Evolutionary conservation across 2,888 invertebrate genomes (phyloP).

Genomic region (Diadromus collaris): DNA sequence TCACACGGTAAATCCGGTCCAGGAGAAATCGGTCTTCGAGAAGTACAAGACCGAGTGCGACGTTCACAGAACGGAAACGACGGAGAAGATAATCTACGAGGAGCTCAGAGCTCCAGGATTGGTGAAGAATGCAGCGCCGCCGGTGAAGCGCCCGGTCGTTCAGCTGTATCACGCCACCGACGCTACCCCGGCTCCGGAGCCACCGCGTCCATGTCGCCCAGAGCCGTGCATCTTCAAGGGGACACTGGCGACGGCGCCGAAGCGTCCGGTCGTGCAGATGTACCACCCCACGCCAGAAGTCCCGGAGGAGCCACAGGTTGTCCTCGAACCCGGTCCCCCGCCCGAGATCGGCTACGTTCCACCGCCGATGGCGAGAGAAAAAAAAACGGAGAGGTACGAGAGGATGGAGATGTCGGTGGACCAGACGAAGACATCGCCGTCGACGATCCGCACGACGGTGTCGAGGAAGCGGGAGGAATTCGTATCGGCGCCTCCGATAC

Average conservation of each 20-base stretch:
- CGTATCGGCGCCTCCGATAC: conserved; percentile 78
- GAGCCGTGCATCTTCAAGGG: conserved; percentile 62
- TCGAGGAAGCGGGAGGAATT: conserved; percentile 73
- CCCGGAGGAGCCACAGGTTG: conserved; percentile 56
- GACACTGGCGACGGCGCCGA: conserved; percentile 63
- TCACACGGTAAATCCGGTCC: conserved; percentile 76
- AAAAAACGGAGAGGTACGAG: conserved; percentile 81
- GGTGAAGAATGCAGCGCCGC: conserved; percentile 78
- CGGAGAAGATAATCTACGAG: conserved; percentile 76
- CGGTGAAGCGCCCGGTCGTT: conserved; percentile 68
- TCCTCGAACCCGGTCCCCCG: conserved; percentile 85
- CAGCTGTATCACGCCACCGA: conserved; percentile 72
- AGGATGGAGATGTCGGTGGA: conserved; percentile 81
- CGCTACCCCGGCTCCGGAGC: conserved; percentile 32
- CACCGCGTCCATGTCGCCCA: conserved; percentile 40
- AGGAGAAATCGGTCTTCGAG: conserved; percentile 78
- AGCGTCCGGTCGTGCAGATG: conserved; percentile 65
- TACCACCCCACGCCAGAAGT: conserved; percentile 64
- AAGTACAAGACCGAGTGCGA: conserved; percentile 75
- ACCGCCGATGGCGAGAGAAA: conserved; percentile 81
- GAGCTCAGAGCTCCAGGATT: conserved; percentile 81
- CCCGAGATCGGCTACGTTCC: conserved; percentile 86
- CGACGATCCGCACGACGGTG: conserved; percentile 81
- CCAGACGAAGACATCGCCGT: conserved; percentile 81
- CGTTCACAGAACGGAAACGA: conserved; percentile 70